phyloP scores from a whole-genome alignment of 2,797 vertebrate genomes.

The Gastrophryne carolinensis region DNA sequence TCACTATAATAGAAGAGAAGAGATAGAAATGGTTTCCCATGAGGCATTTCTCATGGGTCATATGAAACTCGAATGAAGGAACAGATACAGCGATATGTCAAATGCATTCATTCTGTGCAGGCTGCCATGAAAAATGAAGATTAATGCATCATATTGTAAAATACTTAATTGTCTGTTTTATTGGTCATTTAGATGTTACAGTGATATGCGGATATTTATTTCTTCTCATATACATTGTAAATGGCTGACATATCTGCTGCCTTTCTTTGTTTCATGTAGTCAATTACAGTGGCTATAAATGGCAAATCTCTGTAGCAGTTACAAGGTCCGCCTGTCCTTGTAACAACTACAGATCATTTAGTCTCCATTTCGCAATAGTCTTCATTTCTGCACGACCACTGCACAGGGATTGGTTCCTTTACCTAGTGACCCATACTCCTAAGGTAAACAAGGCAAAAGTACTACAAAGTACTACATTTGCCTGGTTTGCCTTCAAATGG shows the following conservation, averaged over 20 bases:
- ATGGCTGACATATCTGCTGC: background rate
- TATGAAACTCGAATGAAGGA: background rate
- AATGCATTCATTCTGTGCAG: background rate
- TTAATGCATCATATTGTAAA: background rate
- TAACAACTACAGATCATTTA: background rate
- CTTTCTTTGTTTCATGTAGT: background rate
- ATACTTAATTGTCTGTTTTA: background rate
- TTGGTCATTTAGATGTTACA: background rate
- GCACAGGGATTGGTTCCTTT: too few species aligned
- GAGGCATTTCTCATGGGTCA: background rate
- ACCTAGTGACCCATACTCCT: too few species aligned
- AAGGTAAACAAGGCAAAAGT: too few species aligned
- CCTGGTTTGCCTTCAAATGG: too few species aligned
- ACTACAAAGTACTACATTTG: too few species aligned
- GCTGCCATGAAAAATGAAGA: background rate
- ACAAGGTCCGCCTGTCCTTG: background rate
- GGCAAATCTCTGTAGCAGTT: background rate
- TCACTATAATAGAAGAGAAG: background rate
- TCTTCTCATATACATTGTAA: background rate
- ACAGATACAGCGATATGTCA: background rate
- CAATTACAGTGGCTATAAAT: background rate
- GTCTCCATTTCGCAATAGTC: too few species aligned
- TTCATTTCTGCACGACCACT: too few species aligned
- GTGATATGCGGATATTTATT: too few species aligned
- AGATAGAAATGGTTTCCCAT: background rate